phyloP scores from a whole-genome alignment of 2,888 invertebrate species.

The Cantharis nigra region DNA sequence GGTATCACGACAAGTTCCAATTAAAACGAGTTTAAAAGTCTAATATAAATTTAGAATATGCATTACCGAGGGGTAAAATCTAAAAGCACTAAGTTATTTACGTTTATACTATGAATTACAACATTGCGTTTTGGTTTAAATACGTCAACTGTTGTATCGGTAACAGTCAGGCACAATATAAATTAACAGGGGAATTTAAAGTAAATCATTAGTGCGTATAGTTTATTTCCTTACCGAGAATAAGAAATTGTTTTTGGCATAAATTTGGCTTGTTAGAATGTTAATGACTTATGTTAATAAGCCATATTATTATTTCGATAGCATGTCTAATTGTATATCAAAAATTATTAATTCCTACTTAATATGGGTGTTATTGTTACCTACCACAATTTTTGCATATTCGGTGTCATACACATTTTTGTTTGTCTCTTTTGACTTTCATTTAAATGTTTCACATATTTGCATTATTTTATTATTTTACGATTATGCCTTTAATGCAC shows the following conservation, averaged over 20 bases:
- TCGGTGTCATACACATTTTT: neutral
- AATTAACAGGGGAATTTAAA: slow-evolving; percentile 34
- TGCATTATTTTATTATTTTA: neutral
- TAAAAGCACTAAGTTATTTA: slow-evolving; percentile 34
- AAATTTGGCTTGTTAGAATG: slow-evolving; percentile 30
- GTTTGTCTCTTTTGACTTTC: neutral
- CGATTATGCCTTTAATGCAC: neutral
- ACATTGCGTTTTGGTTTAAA: slow-evolving; percentile 35
- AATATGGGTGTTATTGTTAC: slow-evolving; percentile 16
- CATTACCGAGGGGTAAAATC: slow-evolving; percentile 25
- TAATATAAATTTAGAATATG: slow-evolving; percentile 20
- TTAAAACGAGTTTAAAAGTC: slow-evolving; percentile 17
- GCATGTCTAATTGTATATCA: slow-evolving; percentile 30
- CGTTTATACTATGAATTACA: slow-evolving; percentile 35
- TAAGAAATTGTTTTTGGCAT: slow-evolving; percentile 28
- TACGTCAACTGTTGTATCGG: slow-evolving; percentile 34
- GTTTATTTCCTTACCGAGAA: slow-evolving; percentile 23
- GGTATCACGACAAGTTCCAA: slow-evolving; percentile 21
- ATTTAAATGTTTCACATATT: neutral
- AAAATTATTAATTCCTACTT: slow-evolving; percentile 25
- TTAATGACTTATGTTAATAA: slow-evolving; percentile 34
- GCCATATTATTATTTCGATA: slow-evolving; percentile 27
- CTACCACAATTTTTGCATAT: slow-evolving; percentile 17
- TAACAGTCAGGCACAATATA: slow-evolving; percentile 39
- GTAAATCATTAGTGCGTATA: slow-evolving; percentile 33